Base-by-base conservation (phyloP, 1,140 invertebrate genomes). In the Tribolium madens region DNA sequence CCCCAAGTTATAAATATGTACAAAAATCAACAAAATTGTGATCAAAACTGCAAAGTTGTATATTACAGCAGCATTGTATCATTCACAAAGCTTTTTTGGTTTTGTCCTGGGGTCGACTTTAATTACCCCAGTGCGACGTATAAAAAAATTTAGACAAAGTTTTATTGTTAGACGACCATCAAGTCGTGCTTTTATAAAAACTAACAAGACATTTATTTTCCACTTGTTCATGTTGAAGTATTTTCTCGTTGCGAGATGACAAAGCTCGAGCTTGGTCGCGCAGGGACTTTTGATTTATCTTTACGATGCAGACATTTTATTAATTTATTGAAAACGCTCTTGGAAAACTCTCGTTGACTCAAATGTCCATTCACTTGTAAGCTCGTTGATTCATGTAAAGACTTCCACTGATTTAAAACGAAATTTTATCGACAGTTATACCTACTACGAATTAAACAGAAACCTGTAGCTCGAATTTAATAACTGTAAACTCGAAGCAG, bases 401-500 rank as follows among this genome's bases (percentile, higher is more conserved):
- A 26, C 21, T 26, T n/a, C n/a, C n/a, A n/a, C n/a, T n/a, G n/a
- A n/a, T n/a, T n/a, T n/a, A n/a, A n/a, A n/a, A n/a, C n/a, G n/a
- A n/a, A n/a, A n/a, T n/a, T n/a, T 26, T 26, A 26, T 4, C 21
- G 2, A 26, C 21, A 26, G 21, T 26, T 26, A 26, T 21, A 21
- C 18, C 18, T 3, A 21, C 18, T 21, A 3, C 21, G 21, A 18
- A 21, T 5, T 60, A 18, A 60, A 26, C 18, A 10, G 18, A 60
- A 60, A 26, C 17, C 53, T 14, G 17, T 12, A 64, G 31, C 6
- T 64, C 13, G n/a, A 33, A 33, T 64, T 57, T 57, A 57, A 33
- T 64, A 64, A 64, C 21, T 64, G 57, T 64, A 57, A 57, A 57
- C 10, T 17, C 3, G 52, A 64, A 64, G 31, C 57, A 64, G 57